Base-by-base conservation (phyloP, 2,888 invertebrate genomes). In the Notodonta ziczac region DNA sequence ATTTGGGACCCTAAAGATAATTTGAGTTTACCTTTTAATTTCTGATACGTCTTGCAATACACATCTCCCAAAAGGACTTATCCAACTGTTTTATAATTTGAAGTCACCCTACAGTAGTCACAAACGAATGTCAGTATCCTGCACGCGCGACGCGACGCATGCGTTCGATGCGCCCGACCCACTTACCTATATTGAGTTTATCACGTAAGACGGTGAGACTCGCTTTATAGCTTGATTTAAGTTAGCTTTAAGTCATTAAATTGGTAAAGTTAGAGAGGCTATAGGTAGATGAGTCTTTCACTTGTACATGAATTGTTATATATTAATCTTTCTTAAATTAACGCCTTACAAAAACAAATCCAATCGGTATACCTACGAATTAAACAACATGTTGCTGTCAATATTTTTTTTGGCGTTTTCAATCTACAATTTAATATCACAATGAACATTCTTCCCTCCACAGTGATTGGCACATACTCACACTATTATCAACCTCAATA, bases 71-170 rank as follows among this genome's bases (percentile, higher is more conserved):
- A 7, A n/a, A n/a, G 14, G n/a, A 14, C 5, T 8, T 16, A 16
- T 50, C 50, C 50, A 0, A 16, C 48, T 5, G 6, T 14, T n/a
- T 48, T 7, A 6, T n/a, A 48, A 14, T 8, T 4, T 48, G n/a
- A 5, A 14, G 50, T 50, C 14, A 9, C 50, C 16, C 16, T 50
- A 50, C 48, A 8, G n/a, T n/a, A 51, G 24, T 51, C 14, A 24
- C 51, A 24, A 51, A 51, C 16, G 24, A 51, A 51, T 51, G 9
- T 51, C 24, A 9, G 52, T 24, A 52, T 12, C 52, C 52, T 52
- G 52, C 24, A 52, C 52, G 52, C 24, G 24, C 16, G 10, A 51
- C 51, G 51, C 16, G 51, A 48, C 48, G 48, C 16, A 50, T 52
- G 52, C 52, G 52, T 35, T 35, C 32, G 13, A 52, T 52, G 32